Percentiles rank a stretch among this genome's conserved stretches.
These are phyloP conservation scores for Onthophagus sagittarius DNA, from an alignment of 2,888 invertebrate genomes.

Conservation along the genomic window DNA sequence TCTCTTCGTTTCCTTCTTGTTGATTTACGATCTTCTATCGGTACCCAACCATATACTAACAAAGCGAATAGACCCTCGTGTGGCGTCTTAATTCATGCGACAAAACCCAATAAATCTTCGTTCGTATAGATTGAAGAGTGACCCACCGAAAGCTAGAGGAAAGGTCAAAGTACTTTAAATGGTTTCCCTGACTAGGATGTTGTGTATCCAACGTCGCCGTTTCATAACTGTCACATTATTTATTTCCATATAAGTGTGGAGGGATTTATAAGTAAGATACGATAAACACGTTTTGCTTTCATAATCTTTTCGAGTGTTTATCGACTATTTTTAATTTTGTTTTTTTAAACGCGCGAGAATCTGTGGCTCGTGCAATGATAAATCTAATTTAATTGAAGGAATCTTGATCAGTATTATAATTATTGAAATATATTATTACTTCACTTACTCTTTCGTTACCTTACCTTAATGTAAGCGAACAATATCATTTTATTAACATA, in stretches of 20 bases:
- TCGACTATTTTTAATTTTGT: not conserved
- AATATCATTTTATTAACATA: too few relatives aligned
- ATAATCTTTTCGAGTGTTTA: not conserved
- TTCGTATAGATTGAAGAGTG: not conserved
- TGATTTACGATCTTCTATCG: not conserved
- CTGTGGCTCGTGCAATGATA: too few relatives aligned
- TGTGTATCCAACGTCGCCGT: not conserved
- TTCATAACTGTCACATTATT: not conserved
- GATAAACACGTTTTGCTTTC: not conserved
- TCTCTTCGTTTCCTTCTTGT: not conserved
- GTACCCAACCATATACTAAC: not conserved
- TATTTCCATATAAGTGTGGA: not conserved
- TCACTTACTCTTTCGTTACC: too few relatives aligned
- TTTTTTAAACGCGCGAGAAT: too few relatives aligned
- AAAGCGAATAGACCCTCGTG: not conserved
- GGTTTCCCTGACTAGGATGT: not conserved
- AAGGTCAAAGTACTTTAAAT: not conserved
- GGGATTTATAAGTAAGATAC: not conserved
- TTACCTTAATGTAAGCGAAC: too few relatives aligned
- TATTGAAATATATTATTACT: too few relatives aligned
- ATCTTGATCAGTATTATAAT: too few relatives aligned
- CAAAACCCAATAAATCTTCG: not conserved
- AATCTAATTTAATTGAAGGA: too few relatives aligned
- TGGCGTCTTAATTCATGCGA: not conserved
- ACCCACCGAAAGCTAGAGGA: not conserved